Evolutionary conservation across 2,888 invertebrate genomes (phyloP).

Genomic region (Lasioglossum lativentre): DNA sequence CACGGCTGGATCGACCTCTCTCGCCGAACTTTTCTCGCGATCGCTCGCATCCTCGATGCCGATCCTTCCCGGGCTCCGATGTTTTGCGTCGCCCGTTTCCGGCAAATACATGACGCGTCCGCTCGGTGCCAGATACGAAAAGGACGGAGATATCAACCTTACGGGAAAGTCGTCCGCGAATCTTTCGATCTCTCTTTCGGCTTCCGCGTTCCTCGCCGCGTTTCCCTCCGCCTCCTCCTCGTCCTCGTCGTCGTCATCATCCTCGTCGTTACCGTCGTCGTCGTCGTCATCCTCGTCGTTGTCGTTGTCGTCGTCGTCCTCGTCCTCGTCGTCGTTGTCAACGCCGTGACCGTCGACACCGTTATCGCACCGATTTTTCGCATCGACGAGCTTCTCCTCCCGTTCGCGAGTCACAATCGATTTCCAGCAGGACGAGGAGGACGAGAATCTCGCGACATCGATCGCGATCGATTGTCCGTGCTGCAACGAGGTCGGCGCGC

Average conservation of each 20-base stretch:
- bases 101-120: conserved; percentile 94
- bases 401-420: conserved; percentile 27
- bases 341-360: background rate
- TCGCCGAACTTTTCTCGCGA: conserved; percentile 57
- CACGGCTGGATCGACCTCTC: conserved; percentile 30
- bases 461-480: conserved; percentile 84
- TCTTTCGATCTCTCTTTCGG: conserved; percentile 28
- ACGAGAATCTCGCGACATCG: conserved; percentile 65
- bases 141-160: conserved; percentile 83
- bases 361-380: background rate
- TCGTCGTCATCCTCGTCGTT: conserved; percentile 13
- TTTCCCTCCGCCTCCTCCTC: conserved; percentile 4
- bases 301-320: background rate
- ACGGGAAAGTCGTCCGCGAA: conserved; percentile 73
- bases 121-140: conserved; percentile 88
- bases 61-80: conserved; percentile 65
- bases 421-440: conserved; percentile 58
- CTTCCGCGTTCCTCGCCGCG: background rate
- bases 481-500: conserved; percentile 91
- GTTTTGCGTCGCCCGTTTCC: conserved; percentile 79
- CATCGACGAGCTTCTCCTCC: background rate
- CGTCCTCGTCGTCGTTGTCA: conserved; percentile 20
- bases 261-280: background rate
- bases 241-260: background rate
- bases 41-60: conserved; percentile 45